These are phyloP conservation scores for Plestiodon gilberti DNA, from an alignment of 2,113 vertebrate genomes.

Conservation along the genomic window DNA sequence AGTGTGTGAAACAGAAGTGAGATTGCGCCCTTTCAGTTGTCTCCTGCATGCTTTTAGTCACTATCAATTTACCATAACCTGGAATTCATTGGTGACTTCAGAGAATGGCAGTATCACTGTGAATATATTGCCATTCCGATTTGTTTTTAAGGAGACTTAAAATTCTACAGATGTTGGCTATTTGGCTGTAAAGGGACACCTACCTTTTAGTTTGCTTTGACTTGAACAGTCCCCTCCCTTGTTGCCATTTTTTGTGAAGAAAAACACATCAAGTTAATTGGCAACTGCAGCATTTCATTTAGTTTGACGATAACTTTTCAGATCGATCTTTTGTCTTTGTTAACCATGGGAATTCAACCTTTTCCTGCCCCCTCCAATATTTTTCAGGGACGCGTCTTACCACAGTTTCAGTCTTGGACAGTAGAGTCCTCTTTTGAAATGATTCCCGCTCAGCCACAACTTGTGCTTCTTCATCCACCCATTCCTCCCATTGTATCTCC, in stretches of 20 bases:
- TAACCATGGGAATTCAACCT: constrained; percentile 24
- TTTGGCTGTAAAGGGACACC: constrained; percentile 10
- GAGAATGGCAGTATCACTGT: not conserved
- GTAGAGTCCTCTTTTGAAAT: constrained; percentile 85
- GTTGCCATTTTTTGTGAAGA: constrained; percentile 5
- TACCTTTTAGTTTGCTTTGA: constrained; percentile 16
- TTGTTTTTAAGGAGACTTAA: not conserved
- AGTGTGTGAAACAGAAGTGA: not conserved
- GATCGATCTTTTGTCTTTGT: not conserved
- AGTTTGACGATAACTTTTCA: constrained; percentile 2
- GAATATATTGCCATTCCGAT: not conserved
- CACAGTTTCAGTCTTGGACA: constrained; percentile 84
- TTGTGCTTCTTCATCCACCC: constrained; percentile 85
- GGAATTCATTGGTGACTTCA: not conserved
- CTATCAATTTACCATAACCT: not conserved
- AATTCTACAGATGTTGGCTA: constrained; percentile 18
- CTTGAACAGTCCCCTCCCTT: not conserved
- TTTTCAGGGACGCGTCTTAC: constrained; percentile 70
- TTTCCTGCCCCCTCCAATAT: constrained; percentile 19
- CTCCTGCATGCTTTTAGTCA: not conserved
- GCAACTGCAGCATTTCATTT: not conserved
- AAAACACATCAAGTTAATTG: not conserved
- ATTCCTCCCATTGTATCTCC: constrained; percentile 72
- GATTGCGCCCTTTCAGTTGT: not conserved
- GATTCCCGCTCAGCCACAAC: constrained; percentile 84